Evolutionary conservation across 2,888 invertebrate genomes (phyloP).

Genomic region (Andrena chrysosceles): DNA sequence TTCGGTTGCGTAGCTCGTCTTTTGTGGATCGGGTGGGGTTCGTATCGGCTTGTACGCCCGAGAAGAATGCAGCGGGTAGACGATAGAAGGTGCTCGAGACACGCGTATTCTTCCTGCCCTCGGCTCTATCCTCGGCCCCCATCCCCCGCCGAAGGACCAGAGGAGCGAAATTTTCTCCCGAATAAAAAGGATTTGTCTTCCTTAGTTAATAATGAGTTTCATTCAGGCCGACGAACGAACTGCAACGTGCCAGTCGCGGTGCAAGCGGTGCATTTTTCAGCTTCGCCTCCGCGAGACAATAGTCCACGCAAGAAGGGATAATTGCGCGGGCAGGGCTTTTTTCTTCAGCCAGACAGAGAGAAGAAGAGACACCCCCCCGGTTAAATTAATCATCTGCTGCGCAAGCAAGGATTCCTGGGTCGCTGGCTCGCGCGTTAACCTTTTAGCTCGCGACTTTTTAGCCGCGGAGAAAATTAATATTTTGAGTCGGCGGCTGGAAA

Average conservation of each 20-base stretch:
- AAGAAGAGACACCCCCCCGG: conserved; percentile 12
- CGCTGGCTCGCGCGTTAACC: conserved; percentile 24
- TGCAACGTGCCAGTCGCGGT: conserved; percentile 52
- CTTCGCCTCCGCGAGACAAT: conserved; percentile 59
- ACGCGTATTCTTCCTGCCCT: conserved; percentile 52
- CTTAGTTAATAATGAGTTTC: conserved; percentile 63
- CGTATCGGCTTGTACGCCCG: conserved; percentile 31
- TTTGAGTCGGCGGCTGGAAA: conserved; percentile 26
- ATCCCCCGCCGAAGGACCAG: conserved; percentile 27
- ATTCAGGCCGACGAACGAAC: conserved; percentile 54
- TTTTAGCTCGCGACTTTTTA: conserved; percentile 48
- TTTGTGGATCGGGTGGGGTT: conserved; percentile 35
- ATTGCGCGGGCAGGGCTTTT: conserved; percentile 48
- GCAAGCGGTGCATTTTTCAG: conserved; percentile 64
- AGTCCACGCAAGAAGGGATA: conserved; percentile 55
- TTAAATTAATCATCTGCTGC: conserved; percentile 61
- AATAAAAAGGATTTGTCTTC: conserved; percentile 49
- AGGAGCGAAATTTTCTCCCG: conserved; percentile 24
- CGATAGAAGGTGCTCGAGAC: conserved; percentile 32
- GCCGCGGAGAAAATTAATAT: conserved; percentile 36
- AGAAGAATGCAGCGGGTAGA: conserved; percentile 32
- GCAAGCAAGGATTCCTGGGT: conserved; percentile 49
- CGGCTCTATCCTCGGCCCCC: conserved; percentile 12
- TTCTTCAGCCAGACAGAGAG: conserved; percentile 21
- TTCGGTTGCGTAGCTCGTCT: conserved; percentile 45